A percentile compares a stretch with the other conserved stretches of the same genome.
phyloP scores from a whole-genome alignment of 2,113 vertebrate species.

The Bostrychus sinensis region DNA sequence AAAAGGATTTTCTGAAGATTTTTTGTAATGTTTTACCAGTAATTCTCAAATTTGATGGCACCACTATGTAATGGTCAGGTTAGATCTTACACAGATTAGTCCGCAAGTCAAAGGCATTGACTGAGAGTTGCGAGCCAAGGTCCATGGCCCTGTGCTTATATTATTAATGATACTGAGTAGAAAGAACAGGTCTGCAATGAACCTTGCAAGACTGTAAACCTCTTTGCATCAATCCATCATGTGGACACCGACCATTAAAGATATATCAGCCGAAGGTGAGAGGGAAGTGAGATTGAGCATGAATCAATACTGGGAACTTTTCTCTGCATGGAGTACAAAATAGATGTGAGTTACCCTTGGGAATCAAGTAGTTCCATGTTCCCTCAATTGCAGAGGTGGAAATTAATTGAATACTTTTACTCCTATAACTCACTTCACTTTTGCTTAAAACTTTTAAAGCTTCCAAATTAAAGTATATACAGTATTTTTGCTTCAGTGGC shows the following conservation, averaged over 20 bases:
- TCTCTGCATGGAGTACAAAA: neutral
- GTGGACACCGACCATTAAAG: conserved; percentile 46
- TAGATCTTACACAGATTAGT: neutral
- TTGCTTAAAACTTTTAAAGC: no score
- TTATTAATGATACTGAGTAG: conserved; percentile 64
- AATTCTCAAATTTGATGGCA: neutral
- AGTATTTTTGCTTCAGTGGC: no score
- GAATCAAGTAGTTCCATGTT: neutral
- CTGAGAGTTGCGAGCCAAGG: conserved; percentile 19
- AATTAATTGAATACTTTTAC: neutral
- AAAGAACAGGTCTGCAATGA: conserved; percentile 69
- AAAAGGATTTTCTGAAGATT: neutral
- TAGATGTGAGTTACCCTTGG: conserved; percentile 1
- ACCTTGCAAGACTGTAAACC: conserved; percentile 67
- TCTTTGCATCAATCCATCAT: conserved; percentile 68
- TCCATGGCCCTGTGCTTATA: conserved; percentile 54
- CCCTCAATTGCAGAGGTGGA: neutral
- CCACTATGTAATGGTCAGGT: neutral
- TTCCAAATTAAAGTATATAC: no score
- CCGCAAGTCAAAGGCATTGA: conserved; percentile 12
- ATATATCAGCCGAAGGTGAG: conserved; percentile 64
- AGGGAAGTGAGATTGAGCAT: conserved; percentile 47
- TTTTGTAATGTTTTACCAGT: neutral
- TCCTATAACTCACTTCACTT: no score
- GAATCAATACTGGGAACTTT: conserved; percentile 40